Conservation (phyloP, 1,140 invertebrate species). For the Phortica variegata region DNA sequence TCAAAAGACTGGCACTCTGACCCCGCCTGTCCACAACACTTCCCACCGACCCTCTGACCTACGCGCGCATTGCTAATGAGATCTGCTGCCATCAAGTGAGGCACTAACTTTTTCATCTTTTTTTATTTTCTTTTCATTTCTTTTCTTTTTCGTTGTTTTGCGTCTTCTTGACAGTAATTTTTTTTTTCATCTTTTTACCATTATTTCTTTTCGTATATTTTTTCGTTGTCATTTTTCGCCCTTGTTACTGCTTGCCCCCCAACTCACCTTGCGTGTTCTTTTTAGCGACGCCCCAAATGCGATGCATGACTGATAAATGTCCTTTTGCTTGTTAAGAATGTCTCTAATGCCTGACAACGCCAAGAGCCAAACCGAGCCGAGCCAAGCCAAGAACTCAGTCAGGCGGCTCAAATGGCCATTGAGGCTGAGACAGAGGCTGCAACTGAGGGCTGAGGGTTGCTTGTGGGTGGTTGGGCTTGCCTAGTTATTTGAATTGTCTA, state of each 20-base stretch:
- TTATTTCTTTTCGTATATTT: constrained; percentile 14
- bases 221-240: constrained; percentile 29
- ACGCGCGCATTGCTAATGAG: constrained; percentile 47
- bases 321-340: constrained; percentile 54
- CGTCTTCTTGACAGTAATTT: constrained; percentile 10
- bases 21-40: neutral
- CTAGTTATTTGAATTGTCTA: constrained; percentile 16
- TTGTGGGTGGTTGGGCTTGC: constrained; percentile 23
- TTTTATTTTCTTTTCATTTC: constrained; percentile 7
- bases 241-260: neutral
- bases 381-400: too few species aligned
- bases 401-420: too few species aligned
- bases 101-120: constrained; percentile 37
- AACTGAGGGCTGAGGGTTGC: neutral
- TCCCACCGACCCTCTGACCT: constrained; percentile 2
- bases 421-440: too few species aligned
- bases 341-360: constrained; percentile 38
- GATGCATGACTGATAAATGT: constrained; percentile 39
- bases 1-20: constrained; percentile 21
- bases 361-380: too few species aligned
- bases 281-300: constrained; percentile 1
- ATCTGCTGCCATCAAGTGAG: constrained; percentile 27
- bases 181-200: neutral
- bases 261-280: neutral
- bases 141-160: constrained; percentile 9